phyloP scores from a whole-genome alignment of 2,797 vertebrate genomes.

The Lophius americanus region DNA sequence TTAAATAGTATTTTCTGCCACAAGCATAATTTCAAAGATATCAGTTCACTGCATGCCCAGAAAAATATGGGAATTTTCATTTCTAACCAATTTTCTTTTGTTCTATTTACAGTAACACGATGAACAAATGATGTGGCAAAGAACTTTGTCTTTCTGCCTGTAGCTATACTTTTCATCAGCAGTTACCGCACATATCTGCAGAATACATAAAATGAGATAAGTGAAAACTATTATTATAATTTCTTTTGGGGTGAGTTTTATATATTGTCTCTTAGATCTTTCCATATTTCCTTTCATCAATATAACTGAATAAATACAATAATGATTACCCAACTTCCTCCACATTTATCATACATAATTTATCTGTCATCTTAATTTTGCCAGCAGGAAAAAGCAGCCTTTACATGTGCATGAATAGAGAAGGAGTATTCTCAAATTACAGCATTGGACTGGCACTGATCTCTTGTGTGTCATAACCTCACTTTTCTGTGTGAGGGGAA shows the following conservation, averaged over 20 bases:
- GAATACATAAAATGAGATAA: conserved; percentile 17
- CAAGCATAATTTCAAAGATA: background rate
- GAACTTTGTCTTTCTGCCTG: conserved; percentile 14
- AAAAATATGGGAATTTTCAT: background rate
- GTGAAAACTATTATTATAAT: conserved; percentile 19
- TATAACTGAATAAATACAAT: conserved; percentile 16
- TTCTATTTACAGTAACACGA: background rate
- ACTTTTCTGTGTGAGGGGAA: conserved; percentile 61
- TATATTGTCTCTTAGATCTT: conserved; percentile 6
- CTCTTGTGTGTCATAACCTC: conserved; percentile 67
- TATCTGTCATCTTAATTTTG: conserved; percentile 35
- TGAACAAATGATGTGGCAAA: background rate
- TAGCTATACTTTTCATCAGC: conserved; percentile 2
- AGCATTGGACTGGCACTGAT: conserved; percentile 55
- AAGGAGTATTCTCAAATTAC: conserved; percentile 53
- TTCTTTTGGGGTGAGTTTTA: conserved; percentile 1
- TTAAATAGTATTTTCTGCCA: background rate
- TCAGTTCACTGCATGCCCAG: background rate
- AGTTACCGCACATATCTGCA: background rate
- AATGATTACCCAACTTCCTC: conserved; percentile 12
- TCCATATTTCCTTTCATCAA: conserved; percentile 21
- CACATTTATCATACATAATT: conserved; percentile 31
- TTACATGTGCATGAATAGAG: conserved; percentile 27
- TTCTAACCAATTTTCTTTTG: background rate
- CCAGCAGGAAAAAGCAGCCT: conserved; percentile 40